These are phyloP conservation scores for Peromyscus aztecus DNA, from an alignment of 2,797 vertebrate genomes.

Conservation along the genomic window DNA sequence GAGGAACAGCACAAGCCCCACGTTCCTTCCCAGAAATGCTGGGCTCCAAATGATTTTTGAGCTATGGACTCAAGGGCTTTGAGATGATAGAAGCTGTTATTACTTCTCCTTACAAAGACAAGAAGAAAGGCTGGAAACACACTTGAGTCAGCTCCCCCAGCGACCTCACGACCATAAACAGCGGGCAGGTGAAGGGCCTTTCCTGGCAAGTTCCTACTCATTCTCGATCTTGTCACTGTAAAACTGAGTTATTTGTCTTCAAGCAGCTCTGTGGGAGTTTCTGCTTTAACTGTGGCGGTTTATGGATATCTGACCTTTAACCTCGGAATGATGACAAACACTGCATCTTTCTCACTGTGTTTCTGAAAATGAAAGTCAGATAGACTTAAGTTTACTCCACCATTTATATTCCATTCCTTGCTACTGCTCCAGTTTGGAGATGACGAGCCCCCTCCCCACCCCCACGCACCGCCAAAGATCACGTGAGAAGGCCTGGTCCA, in stretches of 20 bases:
- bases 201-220: background rate
- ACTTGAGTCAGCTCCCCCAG: background rate
- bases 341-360: background rate
- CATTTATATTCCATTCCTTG: background rate
- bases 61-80: slow-evolving; percentile 14
- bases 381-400: background rate
- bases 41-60: slow-evolving; percentile 42
- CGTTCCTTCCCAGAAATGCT: slow-evolving; percentile 2
- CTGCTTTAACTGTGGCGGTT: background rate
- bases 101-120: background rate
- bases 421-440: background rate
- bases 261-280: background rate
- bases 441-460: background rate
- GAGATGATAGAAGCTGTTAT: background rate
- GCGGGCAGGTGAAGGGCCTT: background rate
- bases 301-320: background rate
- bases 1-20: background rate
- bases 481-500: background rate
- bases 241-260: slow-evolving; percentile 55
- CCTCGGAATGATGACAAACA: background rate
- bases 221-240: background rate
- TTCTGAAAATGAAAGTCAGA: background rate
- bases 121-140: slow-evolving; percentile 12
- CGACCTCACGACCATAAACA: background rate
- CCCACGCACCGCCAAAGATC: background rate